A percentile compares a stretch with the other conserved stretches of the same genome.
phyloP scores from a whole-genome alignment of 2,113 vertebrate genomes.

The Prolemur simus region DNA sequence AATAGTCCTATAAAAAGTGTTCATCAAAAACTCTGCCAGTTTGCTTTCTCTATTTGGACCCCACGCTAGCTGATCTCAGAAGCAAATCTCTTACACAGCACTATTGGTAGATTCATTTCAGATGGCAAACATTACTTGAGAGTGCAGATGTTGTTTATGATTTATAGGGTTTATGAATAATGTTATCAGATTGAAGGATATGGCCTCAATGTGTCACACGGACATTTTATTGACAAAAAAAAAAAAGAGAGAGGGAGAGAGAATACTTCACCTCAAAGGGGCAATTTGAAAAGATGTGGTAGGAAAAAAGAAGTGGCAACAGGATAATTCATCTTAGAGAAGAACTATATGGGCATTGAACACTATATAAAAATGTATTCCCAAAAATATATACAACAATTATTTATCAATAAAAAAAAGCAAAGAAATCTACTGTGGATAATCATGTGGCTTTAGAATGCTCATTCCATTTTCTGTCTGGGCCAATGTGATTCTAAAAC shows the following conservation, averaged over 20 bases:
- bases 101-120: neutral
- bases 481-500: conserved; percentile 19
- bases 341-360: neutral
- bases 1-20: neutral
- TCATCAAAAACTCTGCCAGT: conserved; percentile 19
- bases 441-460: neutral
- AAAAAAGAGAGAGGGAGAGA: too few species aligned
- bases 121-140: conserved; percentile 27
- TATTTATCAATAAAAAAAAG: neutral
- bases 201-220: neutral
- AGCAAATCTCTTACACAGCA: conserved; percentile 15
- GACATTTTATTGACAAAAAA: conserved; percentile 17
- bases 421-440: neutral
- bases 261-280: neutral
- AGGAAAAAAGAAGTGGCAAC: neutral
- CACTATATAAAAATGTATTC: neutral
- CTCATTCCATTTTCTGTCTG: neutral
- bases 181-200: conserved; percentile 35
- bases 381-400: neutral
- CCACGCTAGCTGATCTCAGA: neutral
- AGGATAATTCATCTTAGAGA: neutral
- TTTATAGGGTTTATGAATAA: conserved; percentile 49
- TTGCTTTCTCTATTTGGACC: conserved; percentile 20
- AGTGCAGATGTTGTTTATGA: conserved; percentile 52
- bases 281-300: neutral